Conservation (phyloP, 2,113 vertebrate genomes). For the Dicerorhinus sumatrensis region DNA sequence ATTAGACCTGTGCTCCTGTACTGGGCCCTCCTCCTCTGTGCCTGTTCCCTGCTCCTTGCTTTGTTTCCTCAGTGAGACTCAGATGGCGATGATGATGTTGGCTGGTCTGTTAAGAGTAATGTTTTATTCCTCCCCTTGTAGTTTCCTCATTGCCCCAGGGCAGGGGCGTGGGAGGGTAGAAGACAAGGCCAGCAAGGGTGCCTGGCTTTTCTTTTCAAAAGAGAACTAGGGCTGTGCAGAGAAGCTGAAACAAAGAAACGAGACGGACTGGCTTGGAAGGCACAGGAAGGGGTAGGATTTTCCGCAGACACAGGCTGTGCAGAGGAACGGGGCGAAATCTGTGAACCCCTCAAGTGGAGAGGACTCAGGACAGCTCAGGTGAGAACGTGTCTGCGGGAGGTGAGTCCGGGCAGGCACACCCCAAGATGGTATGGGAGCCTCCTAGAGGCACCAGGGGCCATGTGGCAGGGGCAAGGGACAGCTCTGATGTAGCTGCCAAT, state of each 20-base stretch:
- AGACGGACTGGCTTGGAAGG: neutral
- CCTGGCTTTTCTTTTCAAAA: neutral
- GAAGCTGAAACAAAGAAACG: neutral
- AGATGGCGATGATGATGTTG: neutral
- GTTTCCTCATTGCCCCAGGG: neutral
- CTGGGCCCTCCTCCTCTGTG: accelerated
- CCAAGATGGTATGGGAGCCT: accelerated
- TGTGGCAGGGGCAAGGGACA: neutral
- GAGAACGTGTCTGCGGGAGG: neutral
- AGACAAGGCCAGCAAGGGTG: neutral
- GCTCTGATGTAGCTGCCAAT: neutral
- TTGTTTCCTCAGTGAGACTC: neutral
- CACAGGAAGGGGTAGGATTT: neutral
- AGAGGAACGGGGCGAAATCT: neutral
- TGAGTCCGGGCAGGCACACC: neutral
- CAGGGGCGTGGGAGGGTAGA: neutral
- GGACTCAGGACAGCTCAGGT: neutral
- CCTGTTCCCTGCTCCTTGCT: neutral
- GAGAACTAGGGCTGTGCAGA: neutral
- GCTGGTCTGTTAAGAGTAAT: accelerated
- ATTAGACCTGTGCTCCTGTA: neutral
- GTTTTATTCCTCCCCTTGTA: neutral
- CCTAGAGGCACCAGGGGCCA: neutral
- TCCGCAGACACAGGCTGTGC: neutral
- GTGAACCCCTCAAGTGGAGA: accelerated